These are phyloP conservation scores for Panurus biarmicus DNA, from an alignment of 2,113 vertebrate species.

Conservation along the genomic window DNA sequence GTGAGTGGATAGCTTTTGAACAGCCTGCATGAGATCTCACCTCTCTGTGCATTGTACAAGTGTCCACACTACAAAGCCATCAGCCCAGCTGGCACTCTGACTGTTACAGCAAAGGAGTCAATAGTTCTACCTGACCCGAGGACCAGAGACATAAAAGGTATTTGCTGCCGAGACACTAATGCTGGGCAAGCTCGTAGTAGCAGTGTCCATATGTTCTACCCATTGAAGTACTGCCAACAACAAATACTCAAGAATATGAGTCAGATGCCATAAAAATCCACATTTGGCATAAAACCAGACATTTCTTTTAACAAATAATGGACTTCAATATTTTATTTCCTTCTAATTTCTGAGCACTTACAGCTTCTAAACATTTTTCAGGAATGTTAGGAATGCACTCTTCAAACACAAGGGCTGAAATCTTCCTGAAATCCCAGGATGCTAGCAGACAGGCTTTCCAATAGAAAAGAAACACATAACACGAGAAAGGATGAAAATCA, in stretches of 20 bases:
- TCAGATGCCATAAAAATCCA: not conserved
- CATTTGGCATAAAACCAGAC: not conserved
- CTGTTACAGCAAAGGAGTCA: not conserved
- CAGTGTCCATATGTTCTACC: constrained; percentile 22
- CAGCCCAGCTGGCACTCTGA: constrained; percentile 32
- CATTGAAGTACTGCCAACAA: constrained; percentile 8
- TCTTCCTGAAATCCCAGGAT: not conserved
- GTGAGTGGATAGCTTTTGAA: not conserved
- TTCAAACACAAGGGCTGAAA: not conserved
- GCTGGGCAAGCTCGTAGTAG: not conserved
- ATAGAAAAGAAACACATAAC: not conserved
- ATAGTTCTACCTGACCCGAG: not conserved
- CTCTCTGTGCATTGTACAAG: constrained; percentile 1
- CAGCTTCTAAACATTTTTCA: not conserved
- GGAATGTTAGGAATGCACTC: not conserved
- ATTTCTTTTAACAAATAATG: constrained; percentile 1
- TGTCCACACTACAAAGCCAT: constrained; percentile 6
- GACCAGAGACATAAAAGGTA: constrained; percentile 12
- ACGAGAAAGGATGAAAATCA: not conserved
- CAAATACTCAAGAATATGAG: constrained; percentile 1
- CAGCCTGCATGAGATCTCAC: constrained; percentile 52
- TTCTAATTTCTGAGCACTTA: not conserved
- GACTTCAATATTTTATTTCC: not conserved
- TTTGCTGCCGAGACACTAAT: not conserved
- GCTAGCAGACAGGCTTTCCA: not conserved